These are phyloP conservation scores for Mayetiola destructor DNA, from an alignment of 2,888 invertebrate species.

Conservation along the genomic window DNA sequence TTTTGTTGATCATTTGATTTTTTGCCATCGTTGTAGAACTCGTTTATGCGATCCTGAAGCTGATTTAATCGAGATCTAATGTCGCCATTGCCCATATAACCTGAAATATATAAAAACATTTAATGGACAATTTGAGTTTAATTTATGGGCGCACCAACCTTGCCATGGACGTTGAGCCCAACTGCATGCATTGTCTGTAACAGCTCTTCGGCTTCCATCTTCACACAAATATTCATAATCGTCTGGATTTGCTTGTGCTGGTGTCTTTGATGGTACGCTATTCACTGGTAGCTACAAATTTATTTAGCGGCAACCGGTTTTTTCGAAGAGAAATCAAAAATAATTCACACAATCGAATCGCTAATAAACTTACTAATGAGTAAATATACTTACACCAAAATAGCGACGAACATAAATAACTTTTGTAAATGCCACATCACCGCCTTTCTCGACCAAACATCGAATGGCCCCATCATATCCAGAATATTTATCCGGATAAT, in stretches of 20 bases:
- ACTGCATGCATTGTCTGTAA: conserved; percentile 52
- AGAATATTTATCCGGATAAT: conserved; percentile 69
- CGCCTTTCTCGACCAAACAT: conserved; percentile 66
- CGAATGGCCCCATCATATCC: conserved; percentile 76
- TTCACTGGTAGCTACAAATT: conserved; percentile 44
- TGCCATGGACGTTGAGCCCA: conserved; percentile 84
- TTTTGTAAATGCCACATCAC: conserved; percentile 77
- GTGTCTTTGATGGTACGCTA: conserved; percentile 40
- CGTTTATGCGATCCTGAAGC: conserved; percentile 30
- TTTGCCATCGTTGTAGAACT: conserved; percentile 31
- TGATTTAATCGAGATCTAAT: conserved; percentile 35
- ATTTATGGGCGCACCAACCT: no score
- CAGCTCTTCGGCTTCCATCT: conserved; percentile 55
- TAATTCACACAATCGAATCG: neutral
- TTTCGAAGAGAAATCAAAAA: neutral
- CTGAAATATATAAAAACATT: no score
- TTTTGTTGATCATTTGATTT: conserved; percentile 28
- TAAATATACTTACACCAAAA: conserved; percentile 45
- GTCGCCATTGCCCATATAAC: conserved; percentile 51
- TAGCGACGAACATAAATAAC: conserved; percentile 64
- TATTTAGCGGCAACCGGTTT: no score
- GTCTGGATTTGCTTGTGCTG: conserved; percentile 43
- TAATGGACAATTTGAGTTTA: no score
- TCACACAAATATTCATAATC: conserved; percentile 65
- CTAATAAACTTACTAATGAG: neutral